Base-by-base conservation (phyloP, 2,888 invertebrate species). In the Lithophane socia region DNA sequence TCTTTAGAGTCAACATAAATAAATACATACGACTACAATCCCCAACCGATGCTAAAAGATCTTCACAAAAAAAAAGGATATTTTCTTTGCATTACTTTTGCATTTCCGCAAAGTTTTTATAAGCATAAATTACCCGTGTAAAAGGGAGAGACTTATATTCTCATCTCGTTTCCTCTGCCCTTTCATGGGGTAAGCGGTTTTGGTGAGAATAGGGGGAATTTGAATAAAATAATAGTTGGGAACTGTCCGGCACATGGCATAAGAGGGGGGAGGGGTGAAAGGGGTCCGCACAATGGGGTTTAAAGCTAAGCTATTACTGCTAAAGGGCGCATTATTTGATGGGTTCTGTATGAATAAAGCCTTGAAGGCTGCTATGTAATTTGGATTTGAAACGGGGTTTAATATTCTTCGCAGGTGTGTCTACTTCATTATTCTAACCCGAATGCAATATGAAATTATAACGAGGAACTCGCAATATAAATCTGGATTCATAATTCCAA, bases 171-270 rank as follows among this genome's bases (percentile, higher is more conserved):
- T 73, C 42, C 54, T 69, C 78, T 80, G 82, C 80, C 90, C 87
- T 91, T 91, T 89, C 88, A 90, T 80, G 78, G 89, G 87, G 87
- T 88, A 87, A 91, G 89, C 87, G 88, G 87, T 87, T 86, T 84
- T 77, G 82, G 86, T 86, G 90, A 94, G 93, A 94, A 94, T 91
- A 90, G 92, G 83, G 78, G 73, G 90, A 91, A 94, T 94, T 94
- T 95, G 94, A 95, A 95, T 95, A 94, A 94, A 94, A 95, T 94
- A 94, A 94, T 94, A 94, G 94, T 94, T 93, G 88, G 86, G 89
- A 92, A 91, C 91, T 91, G 92, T 88, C 90, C 89, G 88, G 90
- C 91, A 90, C 89, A 92, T 92, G 91, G 90, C 85, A 75, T 88
- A 81, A 88, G 88, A 90, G 88, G 89, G 52, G 90, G 87, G 88